These are phyloP conservation scores for Gyps fulvus DNA, from an alignment of 2,113 vertebrate genomes.

Conservation along the genomic window DNA sequence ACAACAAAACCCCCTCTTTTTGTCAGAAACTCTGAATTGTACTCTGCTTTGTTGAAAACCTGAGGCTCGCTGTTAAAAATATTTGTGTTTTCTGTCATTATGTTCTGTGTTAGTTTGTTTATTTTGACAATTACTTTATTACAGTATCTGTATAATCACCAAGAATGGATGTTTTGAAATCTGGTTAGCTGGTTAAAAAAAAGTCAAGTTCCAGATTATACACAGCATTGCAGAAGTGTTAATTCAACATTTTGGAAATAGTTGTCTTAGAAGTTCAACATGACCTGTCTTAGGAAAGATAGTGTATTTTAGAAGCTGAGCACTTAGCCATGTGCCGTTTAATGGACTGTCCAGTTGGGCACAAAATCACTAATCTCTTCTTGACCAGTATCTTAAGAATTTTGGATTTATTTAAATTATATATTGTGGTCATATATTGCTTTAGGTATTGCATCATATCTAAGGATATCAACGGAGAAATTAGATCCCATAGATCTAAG, in stretches of 20 bases:
- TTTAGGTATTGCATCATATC: background rate
- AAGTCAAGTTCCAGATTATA: background rate
- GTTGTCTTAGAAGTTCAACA: background rate
- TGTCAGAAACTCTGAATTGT: background rate
- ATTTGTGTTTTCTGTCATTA: conserved; percentile 12
- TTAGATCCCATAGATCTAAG: background rate
- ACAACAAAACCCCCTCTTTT: background rate
- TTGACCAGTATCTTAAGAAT: background rate
- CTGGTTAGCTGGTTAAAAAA: background rate
- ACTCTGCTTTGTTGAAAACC: conserved; percentile 46
- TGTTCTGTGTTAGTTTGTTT: conserved; percentile 45
- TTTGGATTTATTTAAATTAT: background rate
- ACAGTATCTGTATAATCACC: conserved; percentile 13
- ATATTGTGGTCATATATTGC: background rate
- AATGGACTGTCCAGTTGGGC: background rate
- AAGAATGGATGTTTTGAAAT: conserved; percentile 26
- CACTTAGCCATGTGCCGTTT: background rate
- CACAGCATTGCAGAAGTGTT: background rate
- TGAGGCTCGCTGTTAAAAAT: conserved; percentile 15
- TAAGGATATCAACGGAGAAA: background rate
- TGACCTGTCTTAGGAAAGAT: background rate
- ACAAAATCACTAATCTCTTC: background rate
- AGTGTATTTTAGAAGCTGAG: background rate
- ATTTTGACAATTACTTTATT: conserved; percentile 50
- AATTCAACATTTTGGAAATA: conserved; percentile 1